Evolutionary conservation across 2,888 invertebrate genomes (phyloP).

Genomic region (Microctonus hyperodae): DNA sequence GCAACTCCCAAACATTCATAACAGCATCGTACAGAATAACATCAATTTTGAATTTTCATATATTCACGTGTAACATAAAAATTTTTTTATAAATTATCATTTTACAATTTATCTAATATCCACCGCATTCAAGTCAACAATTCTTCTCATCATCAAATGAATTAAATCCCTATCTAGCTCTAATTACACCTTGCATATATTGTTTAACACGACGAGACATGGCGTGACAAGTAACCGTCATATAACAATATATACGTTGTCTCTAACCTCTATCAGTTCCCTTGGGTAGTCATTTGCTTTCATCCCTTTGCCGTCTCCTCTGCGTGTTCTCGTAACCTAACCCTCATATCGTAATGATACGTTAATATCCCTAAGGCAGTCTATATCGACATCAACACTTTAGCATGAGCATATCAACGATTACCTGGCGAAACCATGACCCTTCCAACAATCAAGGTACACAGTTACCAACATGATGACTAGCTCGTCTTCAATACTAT

Average conservation of each 20-base stretch:
- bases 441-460: constrained; percentile 8
- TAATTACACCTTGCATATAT: constrained; percentile 56
- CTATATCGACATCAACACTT: constrained; percentile 45
- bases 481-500: constrained; percentile 10
- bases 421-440: constrained; percentile 14
- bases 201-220: constrained; percentile 44
- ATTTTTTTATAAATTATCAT: neutral
- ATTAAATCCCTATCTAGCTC: constrained; percentile 38
- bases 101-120: neutral
- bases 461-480: constrained; percentile 3
- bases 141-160: constrained; percentile 6
- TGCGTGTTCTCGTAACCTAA: constrained; percentile 14
- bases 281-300: constrained; percentile 21
- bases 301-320: constrained; percentile 12
- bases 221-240: constrained; percentile 47
- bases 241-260: constrained; percentile 8
- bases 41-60: no score
- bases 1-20: neutral
- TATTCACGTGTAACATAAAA: neutral
- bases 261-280: constrained; percentile 20
- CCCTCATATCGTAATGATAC: constrained; percentile 47
- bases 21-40: no score
- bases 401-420: constrained; percentile 19
- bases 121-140: neutral
- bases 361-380: constrained; percentile 55